Percentiles rank a stretch among this genome's conserved stretches.
These are phyloP conservation scores for Spisula solida DNA, from an alignment of 2,888 invertebrate species.

Conservation along the genomic window DNA sequence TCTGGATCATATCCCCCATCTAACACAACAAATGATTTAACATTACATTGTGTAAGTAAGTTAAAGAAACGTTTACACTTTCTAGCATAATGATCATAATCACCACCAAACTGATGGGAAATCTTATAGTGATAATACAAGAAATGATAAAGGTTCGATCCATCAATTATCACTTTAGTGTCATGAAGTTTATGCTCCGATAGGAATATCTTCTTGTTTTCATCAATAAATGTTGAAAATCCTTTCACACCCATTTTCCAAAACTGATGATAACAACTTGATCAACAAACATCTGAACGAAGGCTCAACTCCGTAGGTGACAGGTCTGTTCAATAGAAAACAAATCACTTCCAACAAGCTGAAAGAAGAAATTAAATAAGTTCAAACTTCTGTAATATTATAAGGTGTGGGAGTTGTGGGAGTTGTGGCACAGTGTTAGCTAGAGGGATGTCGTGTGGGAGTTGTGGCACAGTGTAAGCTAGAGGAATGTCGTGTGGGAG, in stretches of 20 bases:
- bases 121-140: slow-evolving; percentile 82
- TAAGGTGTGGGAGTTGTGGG: too few relatives aligned
- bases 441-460: too few relatives aligned
- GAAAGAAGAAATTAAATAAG: not conserved
- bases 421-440: too few relatives aligned
- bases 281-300: too few relatives aligned
- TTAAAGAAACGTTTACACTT: slow-evolving; percentile 79
- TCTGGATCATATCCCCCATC: slow-evolving; percentile 86
- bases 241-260: slow-evolving; percentile 94
- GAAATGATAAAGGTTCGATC: slow-evolving; percentile 85
- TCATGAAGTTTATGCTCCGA: slow-evolving; percentile 81
- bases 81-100: slow-evolving; percentile 84
- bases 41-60: slow-evolving; percentile 78
- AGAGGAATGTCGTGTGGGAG: too few relatives aligned
- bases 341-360: not conserved
- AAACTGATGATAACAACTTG: not conserved
- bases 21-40: slow-evolving; percentile 85
- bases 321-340: not conserved
- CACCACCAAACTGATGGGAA: slow-evolving; percentile 85
- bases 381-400: too few relatives aligned
- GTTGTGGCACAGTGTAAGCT: too few relatives aligned
- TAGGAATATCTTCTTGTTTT: slow-evolving; percentile 88
- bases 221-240: slow-evolving; percentile 90
- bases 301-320: too few relatives aligned
- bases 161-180: slow-evolving; percentile 86